Base-by-base conservation (phyloP, 2,888 invertebrate genomes). In the Noctua janthe region DNA sequence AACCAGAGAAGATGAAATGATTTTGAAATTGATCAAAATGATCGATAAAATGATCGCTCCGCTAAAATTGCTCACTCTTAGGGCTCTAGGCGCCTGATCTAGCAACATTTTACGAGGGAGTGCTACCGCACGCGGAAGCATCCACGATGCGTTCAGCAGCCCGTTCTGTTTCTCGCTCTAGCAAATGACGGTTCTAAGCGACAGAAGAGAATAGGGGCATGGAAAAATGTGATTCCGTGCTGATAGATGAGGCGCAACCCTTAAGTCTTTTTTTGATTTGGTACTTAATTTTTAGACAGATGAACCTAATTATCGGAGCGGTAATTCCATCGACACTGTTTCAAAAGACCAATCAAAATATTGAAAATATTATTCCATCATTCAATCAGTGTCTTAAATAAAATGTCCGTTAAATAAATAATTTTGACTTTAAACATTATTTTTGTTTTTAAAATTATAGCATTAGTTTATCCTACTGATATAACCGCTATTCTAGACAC, bases 391-490 rank as follows among this genome's bases (percentile, higher is more conserved):
- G 0, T 47, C n/a, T 2, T 29, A 47, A 43, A n/a, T 69, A 47
- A 49, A 71, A 20, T 29, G 1, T 29, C 49, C 4, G 15, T 1
- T 56, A 70, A 69, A 84, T 80, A 80, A 76, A 80, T 74, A 76
- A 84, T 84, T 76, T 87, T 62, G 87, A 74, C 49, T 71, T 66
- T 59, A 0, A 82, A 82, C 6, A 35, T 39, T 66, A 39, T 35
- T 56, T 59, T 54, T 71, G 2, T 66, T 71, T 54, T 56, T 29
- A 69, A 29, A 39, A 39, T 39, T 0, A 77, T 82, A 82, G 39
- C 43, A 54, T 59, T 51, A 75, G 72, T 67, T 64, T 83, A 74
- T 76, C 66, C 72, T 80, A 78, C 0, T 35, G 69, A 71, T 84
- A 85, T 7, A 87, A 81, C 78, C 29, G 62, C 66, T 81, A 62